Evolutionary conservation across 2,888 invertebrate species (phyloP), one percentile per base, ranked within the genome.

Genomic region (Pandemis heparana): DNA sequence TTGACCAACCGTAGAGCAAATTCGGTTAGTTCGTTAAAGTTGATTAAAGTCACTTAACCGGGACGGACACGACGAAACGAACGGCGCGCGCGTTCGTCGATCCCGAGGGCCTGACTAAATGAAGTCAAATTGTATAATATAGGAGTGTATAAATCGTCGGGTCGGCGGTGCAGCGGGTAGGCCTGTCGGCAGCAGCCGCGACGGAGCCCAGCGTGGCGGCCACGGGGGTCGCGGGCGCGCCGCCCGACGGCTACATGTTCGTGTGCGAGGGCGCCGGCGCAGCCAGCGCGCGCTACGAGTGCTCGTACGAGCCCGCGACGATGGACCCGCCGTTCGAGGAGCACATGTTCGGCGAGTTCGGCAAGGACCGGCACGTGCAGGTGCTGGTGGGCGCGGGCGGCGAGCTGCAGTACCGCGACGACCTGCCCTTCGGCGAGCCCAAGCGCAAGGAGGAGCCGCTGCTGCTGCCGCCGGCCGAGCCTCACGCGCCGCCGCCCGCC

Each of bases 301-400:
- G 92, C 87, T 83, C 89, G 81, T 92, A 89, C 87, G 93, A 92
- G 80, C 85, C 89, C 61, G 79, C 80, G 60, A 77, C 92, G 90
- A 90, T 97, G 97, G 97, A 97, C 89, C 96, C 95, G 83, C 92
- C 95, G 77, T 96, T 97, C 90, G 97, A 97, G 87, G 97, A 97
- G 86, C 96, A 97, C 83, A 96, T 97, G 85, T 97, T 97, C 89
- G 95, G 96, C 79, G 97, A 97, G 90, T 97, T 97, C 80, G 96
- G 95, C 75, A 94, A 96, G 89, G 95, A 84, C 74, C 88, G 94
- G 53, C 93, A 90, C 76, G 91, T 94, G 76, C 92, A 93, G 79
- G 93, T 92, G 77, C 90, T 94, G 80, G 95, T 95, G 66, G 90
- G 95, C 38, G 87, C 92, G 1, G 90, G 90, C 46, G 96, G 96